Base-by-base conservation (phyloP, 2,888 invertebrate genomes). In the Helleia helle region DNA sequence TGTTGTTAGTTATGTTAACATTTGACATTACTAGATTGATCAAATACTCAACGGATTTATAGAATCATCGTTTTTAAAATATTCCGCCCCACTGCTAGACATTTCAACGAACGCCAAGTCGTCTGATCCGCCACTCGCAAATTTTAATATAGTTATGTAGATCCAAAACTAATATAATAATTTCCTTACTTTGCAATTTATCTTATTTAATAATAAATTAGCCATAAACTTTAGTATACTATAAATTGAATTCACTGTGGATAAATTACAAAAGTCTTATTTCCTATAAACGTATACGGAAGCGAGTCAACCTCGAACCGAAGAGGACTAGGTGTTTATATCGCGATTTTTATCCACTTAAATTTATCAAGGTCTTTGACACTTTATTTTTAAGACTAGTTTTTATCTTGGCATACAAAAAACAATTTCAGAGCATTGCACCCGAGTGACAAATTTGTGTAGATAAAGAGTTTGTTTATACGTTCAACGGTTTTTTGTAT, bases 321-420 rank as follows among this genome's bases (percentile, higher is more conserved):
- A 48, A 48, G 44, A 49, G 54, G 52, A 22, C 18, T 7, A 50
- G 54, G 43, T 52, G 51, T 53, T 58, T 55, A 51, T 3, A 8
- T 56, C 59, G 68, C 70, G 58, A 69, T 62, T 51, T 51, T 70
- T 65, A 69, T 71, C 65, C 58, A 56, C 60, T 66, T 63, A 51
- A 63, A 68, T 67, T 57, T 70, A 77, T 79, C 79, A 80, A 81
- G 80, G 79, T 76, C 74, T 69, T 72, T 76, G 71, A 75, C 77
- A 65, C 66, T 64, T 69, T 68, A 69, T 69, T 75, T 75, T 75
- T 62, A 62, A 58, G 57, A 52, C 54, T 49, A 52, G 47, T 59
- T 70, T 70, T 69, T 62, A 71, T 62, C 55, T 58, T 61, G 60
- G 65, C 64, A 62, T 65, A 64, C 38, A 49, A 48, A n/a, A 50